Percentiles rank a stretch among this genome's conserved stretches.
Evolutionary conservation across 2,797 vertebrate species (phyloP).

Genomic region (Podarcis lilfordi): DNA sequence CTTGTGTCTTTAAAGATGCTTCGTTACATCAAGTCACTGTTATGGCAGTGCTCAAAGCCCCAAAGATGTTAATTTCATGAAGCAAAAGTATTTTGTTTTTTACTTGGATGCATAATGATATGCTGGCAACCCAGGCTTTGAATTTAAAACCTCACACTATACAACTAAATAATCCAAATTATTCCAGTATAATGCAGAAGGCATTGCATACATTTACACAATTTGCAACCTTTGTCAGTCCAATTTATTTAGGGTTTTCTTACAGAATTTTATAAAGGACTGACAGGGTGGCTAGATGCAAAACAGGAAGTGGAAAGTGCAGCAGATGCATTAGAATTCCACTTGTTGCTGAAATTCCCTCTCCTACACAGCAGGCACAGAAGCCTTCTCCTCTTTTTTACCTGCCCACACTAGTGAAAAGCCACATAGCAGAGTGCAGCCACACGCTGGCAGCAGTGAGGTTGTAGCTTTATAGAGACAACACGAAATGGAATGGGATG

Average conservation of each 20-base stretch:
- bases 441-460: background rate
- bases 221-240: background rate
- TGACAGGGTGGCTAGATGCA: background rate
- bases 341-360: no score
- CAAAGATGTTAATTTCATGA: background rate
- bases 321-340: no score
- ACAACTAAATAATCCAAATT: background rate
- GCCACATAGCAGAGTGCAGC: no score
- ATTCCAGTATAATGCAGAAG: background rate
- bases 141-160: background rate
- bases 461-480: no score
- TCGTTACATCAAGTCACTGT: background rate
- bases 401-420: background rate
- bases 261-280: background rate
- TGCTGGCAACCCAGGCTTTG: background rate
- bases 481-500: background rate
- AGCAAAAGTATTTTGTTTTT: background rate
- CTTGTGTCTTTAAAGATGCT: background rate
- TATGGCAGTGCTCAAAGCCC: background rate
- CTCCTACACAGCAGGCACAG: no score
- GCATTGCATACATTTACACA: background rate
- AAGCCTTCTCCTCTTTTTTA: no score
- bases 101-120: background rate
- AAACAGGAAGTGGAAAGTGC: no score
- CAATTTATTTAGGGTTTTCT: no score